phyloP scores from a whole-genome alignment of 2,888 invertebrate genomes.

The Actias luna region DNA sequence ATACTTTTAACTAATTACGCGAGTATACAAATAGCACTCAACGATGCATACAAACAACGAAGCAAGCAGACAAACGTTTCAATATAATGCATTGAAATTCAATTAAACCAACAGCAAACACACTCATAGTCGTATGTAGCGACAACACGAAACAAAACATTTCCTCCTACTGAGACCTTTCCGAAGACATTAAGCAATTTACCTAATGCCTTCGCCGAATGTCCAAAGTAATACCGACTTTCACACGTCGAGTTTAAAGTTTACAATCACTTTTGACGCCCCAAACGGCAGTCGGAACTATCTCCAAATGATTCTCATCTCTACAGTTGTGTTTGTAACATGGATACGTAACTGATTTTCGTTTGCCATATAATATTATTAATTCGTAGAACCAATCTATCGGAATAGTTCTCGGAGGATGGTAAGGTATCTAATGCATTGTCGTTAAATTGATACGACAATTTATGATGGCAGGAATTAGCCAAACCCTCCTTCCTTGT shows the following conservation, averaged over 20 bases:
- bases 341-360: slow-evolving; percentile 17
- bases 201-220: slow-evolving; percentile 59
- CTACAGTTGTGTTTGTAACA: not conserved
- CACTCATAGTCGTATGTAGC: slow-evolving; percentile 38
- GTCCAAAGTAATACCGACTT: slow-evolving; percentile 38
- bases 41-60: not conserved
- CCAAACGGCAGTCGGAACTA: slow-evolving; percentile 19
- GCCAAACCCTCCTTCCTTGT: slow-evolving; percentile 39
- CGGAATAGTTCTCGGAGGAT: slow-evolving; percentile 83
- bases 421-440: slow-evolving; percentile 69
- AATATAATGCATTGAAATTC: slow-evolving; percentile 17
- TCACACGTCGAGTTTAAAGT: slow-evolving; percentile 54
- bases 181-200: slow-evolving; percentile 74
- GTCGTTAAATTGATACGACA: slow-evolving; percentile 80
- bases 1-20: not conserved
- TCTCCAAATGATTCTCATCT: slow-evolving; percentile 16
- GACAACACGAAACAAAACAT: slow-evolving; percentile 62
- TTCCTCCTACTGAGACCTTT: slow-evolving; percentile 56
- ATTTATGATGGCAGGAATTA: slow-evolving; percentile 78
- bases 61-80: not conserved
- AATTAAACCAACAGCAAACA: slow-evolving; percentile 37
- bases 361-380: slow-evolving; percentile 37
- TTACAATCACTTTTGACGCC: slow-evolving; percentile 40
- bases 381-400: slow-evolving; percentile 71
- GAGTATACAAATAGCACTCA: not conserved